These are phyloP conservation scores for Protobothrops mucrosquamatus DNA, from an alignment of 2,113 vertebrate genomes.

Conservation along the genomic window DNA sequence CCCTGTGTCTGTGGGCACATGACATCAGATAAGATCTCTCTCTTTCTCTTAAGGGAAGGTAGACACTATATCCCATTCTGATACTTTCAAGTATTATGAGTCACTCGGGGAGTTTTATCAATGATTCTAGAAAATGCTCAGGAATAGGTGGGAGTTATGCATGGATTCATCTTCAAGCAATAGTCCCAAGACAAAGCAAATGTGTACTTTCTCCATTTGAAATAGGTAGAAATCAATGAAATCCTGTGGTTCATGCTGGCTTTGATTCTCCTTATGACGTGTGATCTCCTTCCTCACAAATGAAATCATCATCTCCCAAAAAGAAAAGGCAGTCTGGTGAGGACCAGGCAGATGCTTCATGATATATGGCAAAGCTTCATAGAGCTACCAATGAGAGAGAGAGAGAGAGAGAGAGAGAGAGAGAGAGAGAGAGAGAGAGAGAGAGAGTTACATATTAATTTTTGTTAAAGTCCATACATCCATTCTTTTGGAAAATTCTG, in stretches of 20 bases:
- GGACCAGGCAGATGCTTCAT: conserved; percentile 18
- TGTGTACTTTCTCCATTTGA: conserved; percentile 5
- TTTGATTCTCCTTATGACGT: neutral
- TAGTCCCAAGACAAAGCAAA: neutral
- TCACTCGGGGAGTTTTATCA: no score
- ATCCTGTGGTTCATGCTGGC: neutral
- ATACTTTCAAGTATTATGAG: no score
- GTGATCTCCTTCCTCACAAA: neutral
- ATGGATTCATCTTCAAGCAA: neutral
- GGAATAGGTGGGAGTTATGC: neutral
- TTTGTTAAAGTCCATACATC: no score
- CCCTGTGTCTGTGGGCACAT: no score
- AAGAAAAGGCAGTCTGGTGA: neutral
- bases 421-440: no score
- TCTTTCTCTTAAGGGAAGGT: no score
- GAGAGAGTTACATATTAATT: no score
- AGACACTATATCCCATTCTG: no score
- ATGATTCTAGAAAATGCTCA: no score
- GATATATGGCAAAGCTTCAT: conserved; percentile 2
- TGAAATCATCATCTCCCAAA: neutral
- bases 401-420: neutral
- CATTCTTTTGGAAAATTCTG: no score
- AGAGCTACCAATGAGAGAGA: neutral
- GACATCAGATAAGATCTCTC: no score
- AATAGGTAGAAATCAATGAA: conserved; percentile 8